Conservation (phyloP, 2,113 vertebrate genomes). For the Eretmodus cyanostictus region DNA sequence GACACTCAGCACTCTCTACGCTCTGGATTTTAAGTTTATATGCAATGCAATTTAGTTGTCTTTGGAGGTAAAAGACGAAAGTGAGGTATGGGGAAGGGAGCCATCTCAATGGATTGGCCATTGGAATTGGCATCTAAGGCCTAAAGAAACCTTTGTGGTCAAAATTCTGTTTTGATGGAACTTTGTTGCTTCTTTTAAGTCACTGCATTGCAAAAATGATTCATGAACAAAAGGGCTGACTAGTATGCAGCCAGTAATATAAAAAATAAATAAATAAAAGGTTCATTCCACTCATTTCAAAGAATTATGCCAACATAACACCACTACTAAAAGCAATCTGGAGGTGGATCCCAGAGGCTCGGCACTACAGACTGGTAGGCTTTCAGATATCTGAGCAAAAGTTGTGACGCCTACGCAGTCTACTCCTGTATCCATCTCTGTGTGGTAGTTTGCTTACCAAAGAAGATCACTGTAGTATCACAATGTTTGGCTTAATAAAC, state of each 20-base stretch:
- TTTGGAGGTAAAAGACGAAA: background rate
- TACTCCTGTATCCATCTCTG: conserved; percentile 19
- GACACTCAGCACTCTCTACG: background rate
- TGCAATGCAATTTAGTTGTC: background rate
- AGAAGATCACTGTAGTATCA: conserved; percentile 48
- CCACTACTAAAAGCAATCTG: conserved; percentile 11
- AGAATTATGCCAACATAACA: background rate
- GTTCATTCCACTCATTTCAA: background rate
- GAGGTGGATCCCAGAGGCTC: conserved; percentile 44
- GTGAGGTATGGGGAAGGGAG: background rate
- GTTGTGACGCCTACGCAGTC: conserved; percentile 54
- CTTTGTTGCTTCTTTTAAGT: background rate
- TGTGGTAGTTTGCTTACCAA: conserved; percentile 14
- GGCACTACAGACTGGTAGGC: conserved; percentile 27
- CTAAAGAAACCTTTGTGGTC: background rate
- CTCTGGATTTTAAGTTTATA: background rate
- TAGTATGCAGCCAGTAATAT: background rate
- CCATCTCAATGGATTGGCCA: background rate
- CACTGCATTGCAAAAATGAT: background rate
- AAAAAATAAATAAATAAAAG: background rate
- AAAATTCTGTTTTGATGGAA: background rate
- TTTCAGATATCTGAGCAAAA: conserved; percentile 45
- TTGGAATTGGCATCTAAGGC: background rate
- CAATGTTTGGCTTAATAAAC: conserved; percentile 40
- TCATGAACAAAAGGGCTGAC: background rate